These are phyloP conservation scores for Marmota flaviventris DNA, from an alignment of 2,113 vertebrate species.

Conservation along the genomic window DNA sequence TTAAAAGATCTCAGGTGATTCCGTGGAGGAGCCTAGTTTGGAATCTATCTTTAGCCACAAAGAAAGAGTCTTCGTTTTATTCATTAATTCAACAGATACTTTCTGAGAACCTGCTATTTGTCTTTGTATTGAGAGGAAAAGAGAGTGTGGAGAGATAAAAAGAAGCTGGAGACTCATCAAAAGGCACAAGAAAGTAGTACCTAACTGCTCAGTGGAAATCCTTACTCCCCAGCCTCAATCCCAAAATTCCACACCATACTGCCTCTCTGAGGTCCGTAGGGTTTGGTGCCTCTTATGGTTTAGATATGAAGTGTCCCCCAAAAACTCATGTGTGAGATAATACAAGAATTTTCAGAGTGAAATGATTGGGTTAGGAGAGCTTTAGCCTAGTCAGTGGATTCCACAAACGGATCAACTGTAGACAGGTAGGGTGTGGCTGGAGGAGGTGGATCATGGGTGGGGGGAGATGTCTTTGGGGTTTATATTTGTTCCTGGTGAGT, in stretches of 20 bases:
- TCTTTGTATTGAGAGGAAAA: background rate
- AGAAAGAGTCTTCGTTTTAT: conserved; percentile 48
- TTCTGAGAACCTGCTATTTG: conserved; percentile 36
- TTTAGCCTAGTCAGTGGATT: too few species aligned
- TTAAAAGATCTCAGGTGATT: conserved; percentile 4
- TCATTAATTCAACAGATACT: conserved; percentile 37
- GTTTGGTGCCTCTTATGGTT: background rate
- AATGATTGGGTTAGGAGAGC: too few species aligned
- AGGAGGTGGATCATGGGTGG: too few species aligned
- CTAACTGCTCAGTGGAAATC: background rate
- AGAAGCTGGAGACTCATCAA: background rate
- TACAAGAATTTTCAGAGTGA: too few species aligned
- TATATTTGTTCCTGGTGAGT: too few species aligned
- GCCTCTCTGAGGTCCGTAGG: background rate
- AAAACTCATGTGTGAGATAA: too few species aligned
- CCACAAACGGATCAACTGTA: too few species aligned
- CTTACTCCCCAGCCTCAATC: background rate
- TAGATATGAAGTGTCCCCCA: too few species aligned
- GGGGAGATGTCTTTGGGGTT: too few species aligned
- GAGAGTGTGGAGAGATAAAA: background rate
- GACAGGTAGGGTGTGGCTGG: too few species aligned
- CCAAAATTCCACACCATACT: background rate
- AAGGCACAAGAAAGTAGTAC: background rate
- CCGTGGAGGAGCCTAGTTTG: background rate
- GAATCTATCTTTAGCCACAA: background rate